phyloP scores from a whole-genome alignment of 2,888 invertebrate genomes.

The Latrodectus hesperus region DNA sequence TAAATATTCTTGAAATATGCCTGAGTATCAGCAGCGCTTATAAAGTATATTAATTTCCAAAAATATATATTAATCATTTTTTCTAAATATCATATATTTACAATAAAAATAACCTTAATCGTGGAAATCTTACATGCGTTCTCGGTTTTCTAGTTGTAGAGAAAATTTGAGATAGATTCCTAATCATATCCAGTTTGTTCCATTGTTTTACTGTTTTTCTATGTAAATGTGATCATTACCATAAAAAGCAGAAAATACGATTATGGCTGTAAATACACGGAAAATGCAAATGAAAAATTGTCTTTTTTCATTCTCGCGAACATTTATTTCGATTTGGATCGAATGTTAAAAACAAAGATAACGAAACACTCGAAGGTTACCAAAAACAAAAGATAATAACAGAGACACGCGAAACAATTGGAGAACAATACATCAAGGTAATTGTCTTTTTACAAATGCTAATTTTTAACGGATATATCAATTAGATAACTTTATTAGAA shows the following conservation, averaged over 20 bases:
- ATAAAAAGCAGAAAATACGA: too few species aligned
- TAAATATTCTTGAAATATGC: too few species aligned
- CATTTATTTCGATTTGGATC: background rate
- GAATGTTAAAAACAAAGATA: background rate
- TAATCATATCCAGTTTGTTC: background rate
- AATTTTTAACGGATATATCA: constrained; percentile 22
- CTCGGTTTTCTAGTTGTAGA: background rate
- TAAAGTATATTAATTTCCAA: too few species aligned
- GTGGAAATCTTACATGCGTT: too few species aligned
- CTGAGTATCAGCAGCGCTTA: too few species aligned
- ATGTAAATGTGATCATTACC: too few species aligned
- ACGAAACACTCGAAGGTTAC: background rate
- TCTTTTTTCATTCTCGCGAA: background rate
- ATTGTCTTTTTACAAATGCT: constrained; percentile 15
- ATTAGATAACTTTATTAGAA: constrained; percentile 21
- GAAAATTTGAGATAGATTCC: background rate
- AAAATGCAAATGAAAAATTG: background rate
- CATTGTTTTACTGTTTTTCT: too few species aligned
- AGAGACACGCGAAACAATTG: background rate
- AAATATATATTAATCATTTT: too few species aligned
- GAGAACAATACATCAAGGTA: constrained; percentile 27
- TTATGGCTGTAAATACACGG: background rate
- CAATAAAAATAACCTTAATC: too few species aligned
- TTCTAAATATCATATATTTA: too few species aligned
- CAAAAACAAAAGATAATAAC: background rate